Percentiles rank a stretch among this genome's conserved stretches.
Conservation (phyloP, 2,888 invertebrate species). For the Anodontia alba region DNA sequence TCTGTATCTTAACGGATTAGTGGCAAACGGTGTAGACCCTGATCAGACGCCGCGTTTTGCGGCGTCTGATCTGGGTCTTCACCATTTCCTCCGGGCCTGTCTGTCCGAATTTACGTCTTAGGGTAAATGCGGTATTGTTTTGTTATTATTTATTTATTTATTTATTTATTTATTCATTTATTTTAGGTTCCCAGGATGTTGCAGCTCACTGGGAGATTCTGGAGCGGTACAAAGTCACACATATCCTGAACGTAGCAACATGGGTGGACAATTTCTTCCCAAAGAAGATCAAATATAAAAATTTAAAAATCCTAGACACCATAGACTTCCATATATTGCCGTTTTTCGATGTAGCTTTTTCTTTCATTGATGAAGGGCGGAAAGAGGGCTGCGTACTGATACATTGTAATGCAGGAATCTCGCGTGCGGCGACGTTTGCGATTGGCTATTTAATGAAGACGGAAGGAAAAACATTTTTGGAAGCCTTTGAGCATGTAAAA, state of each 20-base stretch:
- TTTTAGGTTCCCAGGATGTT: slow-evolving; percentile 94
- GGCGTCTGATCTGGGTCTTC: too few relatives aligned
- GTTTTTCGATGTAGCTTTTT: slow-evolving; percentile 86
- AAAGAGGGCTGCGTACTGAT: slow-evolving; percentile 88
- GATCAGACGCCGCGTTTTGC: too few relatives aligned
- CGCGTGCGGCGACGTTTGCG: slow-evolving; percentile 91
- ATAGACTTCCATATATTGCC: slow-evolving; percentile 80
- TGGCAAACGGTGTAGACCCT: too few relatives aligned
- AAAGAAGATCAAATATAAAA: slow-evolving; percentile 86
- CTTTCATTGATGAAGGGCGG: slow-evolving; percentile 88
- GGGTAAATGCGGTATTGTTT: too few relatives aligned
- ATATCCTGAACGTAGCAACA: slow-evolving; percentile 90
- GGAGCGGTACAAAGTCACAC: slow-evolving; percentile 88
- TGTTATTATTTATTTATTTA: too few relatives aligned
- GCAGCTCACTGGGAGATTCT: slow-evolving; percentile 88
- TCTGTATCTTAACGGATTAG: too few relatives aligned
- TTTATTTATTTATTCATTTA: too few relatives aligned
- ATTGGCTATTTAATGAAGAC: slow-evolving; percentile 92
- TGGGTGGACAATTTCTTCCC: slow-evolving; percentile 83
- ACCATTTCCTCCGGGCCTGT: too few relatives aligned
- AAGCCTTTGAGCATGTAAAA: slow-evolving; percentile 90
- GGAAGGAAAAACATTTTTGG: slow-evolving; percentile 87
- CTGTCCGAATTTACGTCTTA: too few relatives aligned
- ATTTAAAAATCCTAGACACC: slow-evolving; percentile 87
- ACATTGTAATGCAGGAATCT: slow-evolving; percentile 97